Base-by-base conservation (phyloP, 1,140 invertebrate species). In the Tachypleus tridentatus region DNA sequence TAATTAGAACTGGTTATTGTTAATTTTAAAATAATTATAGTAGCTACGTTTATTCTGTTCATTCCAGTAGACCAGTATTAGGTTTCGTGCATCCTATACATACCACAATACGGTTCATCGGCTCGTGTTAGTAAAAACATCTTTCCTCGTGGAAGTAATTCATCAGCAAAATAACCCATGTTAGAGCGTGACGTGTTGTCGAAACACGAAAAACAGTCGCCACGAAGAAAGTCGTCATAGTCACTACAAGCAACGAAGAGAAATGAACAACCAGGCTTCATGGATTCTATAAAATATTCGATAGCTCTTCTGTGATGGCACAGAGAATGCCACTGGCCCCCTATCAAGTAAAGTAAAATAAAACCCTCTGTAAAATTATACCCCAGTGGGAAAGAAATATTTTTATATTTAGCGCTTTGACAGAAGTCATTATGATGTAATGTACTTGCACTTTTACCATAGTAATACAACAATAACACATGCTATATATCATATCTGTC, bases 151-250 rank as follows among this genome's bases (percentile, higher is more conserved):
- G 87, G 87, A 5, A 84, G 77, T 8, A 8, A n/a, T 54, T 54
- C n/a, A 75, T 94, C 87, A 3, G 93, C 90, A 75, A 93, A 93
- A 77, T 92, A 96, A 2, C 93, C 93, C 93, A 97, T 96, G 73
- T 89, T 87, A 9, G 89, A 89, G 74, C 93, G 96, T 8, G 53
- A 8, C 53, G 7, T 54, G n/a, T n/a, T n/a, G 29, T 29, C 29
- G 29, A 29, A 29, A 72, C 87, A 89, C 3, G 83, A 82, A 69
- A 88, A 87, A 72, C 86, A 88, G 49, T 84, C 80, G 53, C 90
- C 90, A 57, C 82, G 81, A 9, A 91, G 74, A 69, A 93, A 89
- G 67, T 87, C 85, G 61, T 94, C 91, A 76, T 93, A 95, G 60
- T 84, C 86, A 4, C 86, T 81, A 71, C 92, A 96, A 3, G 87